Evolutionary conservation across 2,113 vertebrate species (phyloP), one percentile per base, ranked within the genome.

Genomic region (Crotalus tigris): DNA sequence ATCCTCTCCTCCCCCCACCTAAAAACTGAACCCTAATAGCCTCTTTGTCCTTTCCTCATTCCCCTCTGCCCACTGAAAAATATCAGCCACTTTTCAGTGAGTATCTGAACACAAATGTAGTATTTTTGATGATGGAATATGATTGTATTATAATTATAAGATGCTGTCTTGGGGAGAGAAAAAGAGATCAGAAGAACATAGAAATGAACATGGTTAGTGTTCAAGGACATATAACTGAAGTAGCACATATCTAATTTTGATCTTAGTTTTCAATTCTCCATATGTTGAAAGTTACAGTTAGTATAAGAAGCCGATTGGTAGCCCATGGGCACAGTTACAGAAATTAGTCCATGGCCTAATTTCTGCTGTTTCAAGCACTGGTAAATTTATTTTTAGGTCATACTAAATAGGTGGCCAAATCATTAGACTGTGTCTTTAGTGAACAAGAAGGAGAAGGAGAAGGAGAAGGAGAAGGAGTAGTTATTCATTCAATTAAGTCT

Each of bases 171-270:
- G 57, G 29, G 59, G 91, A 90, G 51, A n/a, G 57, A 93, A 90
- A 91, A 53, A 23, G 54, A 12, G 26, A 93, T 93, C 93, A 19
- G 87, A 87, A 61, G 86, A 94, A 3, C 91, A 21, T 23, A 29
- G 7, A 46, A 90, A 8, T 90, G 53, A 44, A 94, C 95, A 94
- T 94, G 91, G 59, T 51, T 95, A 94, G 23, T 92, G 85, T 89
- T 93, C 85, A 89, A 95, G 59, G 92, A 91, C 87, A 81, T 85
- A 93, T 94, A 89, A 92, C 39, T 93, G 39, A 90, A 94, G 92
- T 29, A 94, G 89, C 33, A 94, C 92, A 91, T 0, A 26, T 33
- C 87, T 93, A 91, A 95, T 29, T 29, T 93, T 93, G 85, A 92
- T 44, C 86, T 26, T 33, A 87, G 21, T 94, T 96, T 58, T 61